These are phyloP conservation scores for Lepidocyrtinus sp. DNA, from an alignment of 2,888 invertebrate species.

Conservation along the genomic window DNA sequence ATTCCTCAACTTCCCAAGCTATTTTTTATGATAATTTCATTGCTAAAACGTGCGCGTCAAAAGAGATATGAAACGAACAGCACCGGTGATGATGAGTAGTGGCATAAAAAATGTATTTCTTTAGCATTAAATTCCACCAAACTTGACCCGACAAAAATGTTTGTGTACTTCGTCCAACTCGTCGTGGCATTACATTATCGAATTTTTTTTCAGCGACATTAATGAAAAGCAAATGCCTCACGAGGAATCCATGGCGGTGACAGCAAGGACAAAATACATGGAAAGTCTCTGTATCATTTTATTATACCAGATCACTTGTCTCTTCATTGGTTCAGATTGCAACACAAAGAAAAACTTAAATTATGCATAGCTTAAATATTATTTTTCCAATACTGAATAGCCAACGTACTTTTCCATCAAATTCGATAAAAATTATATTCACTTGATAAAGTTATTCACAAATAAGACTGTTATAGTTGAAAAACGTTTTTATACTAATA, in stretches of 20 bases:
- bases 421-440: too few relatives aligned
- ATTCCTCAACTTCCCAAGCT: conserved; percentile 47
- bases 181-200: conserved; percentile 7
- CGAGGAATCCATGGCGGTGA: conserved; percentile 19
- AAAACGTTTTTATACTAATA: neutral
- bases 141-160: conserved; percentile 12
- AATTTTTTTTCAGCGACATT: neutral
- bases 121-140: conserved; percentile 43
- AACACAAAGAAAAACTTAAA: neutral
- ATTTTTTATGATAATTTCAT: conserved; percentile 52
- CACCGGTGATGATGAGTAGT: conserved; percentile 26
- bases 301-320: neutral
- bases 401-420: neutral
- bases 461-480: neutral
- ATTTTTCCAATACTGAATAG: neutral
- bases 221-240: conserved; percentile 1
- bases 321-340: neutral
- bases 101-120: neutral
- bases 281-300: conserved; percentile 12
- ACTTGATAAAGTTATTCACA: neutral
- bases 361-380: neutral
- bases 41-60: conserved; percentile 51
- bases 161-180: neutral
- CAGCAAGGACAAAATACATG: conserved; percentile 27
- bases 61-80: conserved; percentile 34